phyloP scores from a whole-genome alignment of 2,113 vertebrate genomes.

The Prionailurus viverrinus region DNA sequence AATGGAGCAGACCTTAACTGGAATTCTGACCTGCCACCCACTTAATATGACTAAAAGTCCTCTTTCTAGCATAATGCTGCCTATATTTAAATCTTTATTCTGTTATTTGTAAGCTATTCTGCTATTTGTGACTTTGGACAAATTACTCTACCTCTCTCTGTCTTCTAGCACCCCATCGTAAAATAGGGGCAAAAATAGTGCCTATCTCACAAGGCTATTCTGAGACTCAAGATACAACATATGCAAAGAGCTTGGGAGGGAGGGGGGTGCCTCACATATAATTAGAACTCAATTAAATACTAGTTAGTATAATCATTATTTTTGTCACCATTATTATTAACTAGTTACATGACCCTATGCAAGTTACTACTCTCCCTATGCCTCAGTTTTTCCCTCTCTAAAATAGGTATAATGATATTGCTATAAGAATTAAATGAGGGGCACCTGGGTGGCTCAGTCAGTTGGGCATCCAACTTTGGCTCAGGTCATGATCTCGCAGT shows the following conservation, averaged over 20 bases:
- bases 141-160: not conserved
- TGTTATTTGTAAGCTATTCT: not conserved
- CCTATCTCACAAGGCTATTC: not conserved
- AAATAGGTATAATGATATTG: not conserved
- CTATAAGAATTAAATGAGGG: not conserved
- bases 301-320: not conserved
- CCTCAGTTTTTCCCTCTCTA: constrained; percentile 29
- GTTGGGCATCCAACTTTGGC: too few species aligned
- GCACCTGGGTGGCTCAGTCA: too few species aligned
- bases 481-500: too few species aligned
- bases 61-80: not conserved
- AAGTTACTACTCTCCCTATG: not conserved
- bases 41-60: not conserved
- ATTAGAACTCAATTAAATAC: not conserved
- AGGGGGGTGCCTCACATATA: not conserved
- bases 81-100: not conserved
- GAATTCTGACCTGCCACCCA: not conserved
- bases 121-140: not conserved
- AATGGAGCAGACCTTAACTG: not conserved
- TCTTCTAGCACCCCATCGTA: not conserved
- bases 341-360: not conserved
- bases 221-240: not conserved
- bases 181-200: not conserved
- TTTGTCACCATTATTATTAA: not conserved
- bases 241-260: not conserved